A percentile compares a stretch with the other conserved stretches of the same genome.
These are phyloP conservation scores for Catocala sponsa DNA, from an alignment of 2,888 invertebrate genomes.

Conservation along the genomic window DNA sequence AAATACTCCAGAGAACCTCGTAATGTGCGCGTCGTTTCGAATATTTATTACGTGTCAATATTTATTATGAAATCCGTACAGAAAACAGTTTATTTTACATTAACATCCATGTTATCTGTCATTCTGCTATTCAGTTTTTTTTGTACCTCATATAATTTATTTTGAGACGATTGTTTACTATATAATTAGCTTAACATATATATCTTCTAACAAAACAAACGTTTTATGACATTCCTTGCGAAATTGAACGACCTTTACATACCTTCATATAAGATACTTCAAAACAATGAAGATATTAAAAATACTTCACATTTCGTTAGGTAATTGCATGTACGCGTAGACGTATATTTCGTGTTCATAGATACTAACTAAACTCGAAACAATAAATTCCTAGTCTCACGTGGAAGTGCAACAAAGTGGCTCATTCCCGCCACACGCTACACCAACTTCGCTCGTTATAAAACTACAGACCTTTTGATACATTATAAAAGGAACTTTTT, in stretches of 20 bases:
- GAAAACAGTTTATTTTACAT: constrained; percentile 6
- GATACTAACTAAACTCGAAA: constrained; percentile 17
- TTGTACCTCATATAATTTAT: background rate
- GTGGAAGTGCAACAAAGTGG: constrained; percentile 46
- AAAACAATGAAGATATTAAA: constrained; percentile 40
- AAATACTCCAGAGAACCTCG: constrained; percentile 31
- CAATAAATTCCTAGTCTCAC: constrained; percentile 41
- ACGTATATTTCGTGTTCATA: no score
- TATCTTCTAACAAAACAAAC: no score
- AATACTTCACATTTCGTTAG: constrained; percentile 33
- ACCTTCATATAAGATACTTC: background rate
- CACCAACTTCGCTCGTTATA: constrained; percentile 47
- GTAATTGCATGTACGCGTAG: background rate
- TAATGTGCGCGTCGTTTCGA: constrained; percentile 28
- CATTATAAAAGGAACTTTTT: constrained; percentile 44
- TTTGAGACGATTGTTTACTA: background rate
- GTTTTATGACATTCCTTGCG: background rate
- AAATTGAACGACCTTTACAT: background rate
- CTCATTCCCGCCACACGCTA: constrained; percentile 38
- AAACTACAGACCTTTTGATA: constrained; percentile 42
- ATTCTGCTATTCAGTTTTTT: background rate
- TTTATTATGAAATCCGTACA: constrained; percentile 14
- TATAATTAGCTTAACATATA: no score
- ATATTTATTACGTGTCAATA: constrained; percentile 35
- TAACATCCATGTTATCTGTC: background rate